phyloP scores from a whole-genome alignment of 1,140 invertebrate genomes.

The Hesperophylax magnus region DNA sequence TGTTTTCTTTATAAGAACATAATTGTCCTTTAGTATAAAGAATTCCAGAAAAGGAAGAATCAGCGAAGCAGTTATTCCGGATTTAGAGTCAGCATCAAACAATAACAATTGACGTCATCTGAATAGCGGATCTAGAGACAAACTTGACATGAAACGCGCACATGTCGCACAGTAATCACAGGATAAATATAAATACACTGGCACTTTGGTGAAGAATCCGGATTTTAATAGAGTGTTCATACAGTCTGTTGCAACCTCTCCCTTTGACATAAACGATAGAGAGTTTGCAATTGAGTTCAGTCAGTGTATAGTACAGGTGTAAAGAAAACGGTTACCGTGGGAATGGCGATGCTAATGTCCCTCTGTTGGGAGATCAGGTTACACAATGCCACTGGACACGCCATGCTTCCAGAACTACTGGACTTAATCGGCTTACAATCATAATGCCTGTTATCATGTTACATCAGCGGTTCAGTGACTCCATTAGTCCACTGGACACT shows the following conservation, averaged over 20 bases:
- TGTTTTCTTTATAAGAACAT: too few relatives aligned
- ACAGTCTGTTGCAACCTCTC: too few relatives aligned
- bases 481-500: neutral
- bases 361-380: neutral
- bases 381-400: neutral
- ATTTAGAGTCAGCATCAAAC: neutral
- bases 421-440: neutral
- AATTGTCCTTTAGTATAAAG: too few relatives aligned
- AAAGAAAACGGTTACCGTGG: neutral
- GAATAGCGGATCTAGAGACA: constrained; percentile 13
- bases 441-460: too few relatives aligned
- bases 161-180: too few relatives aligned
- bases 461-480: neutral
- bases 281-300: too few relatives aligned
- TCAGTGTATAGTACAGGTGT: neutral
- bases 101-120: constrained; percentile 21
- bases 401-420: neutral
- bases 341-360: neutral
- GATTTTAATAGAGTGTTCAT: too few relatives aligned
- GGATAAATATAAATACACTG: neutral
- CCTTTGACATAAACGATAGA: too few relatives aligned
- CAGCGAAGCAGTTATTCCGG: too few relatives aligned
- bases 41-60: too few relatives aligned
- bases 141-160: too few relatives aligned
- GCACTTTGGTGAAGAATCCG: neutral